Conservation (phyloP, 2,113 vertebrate species). For the Otocyon megalotis region DNA sequence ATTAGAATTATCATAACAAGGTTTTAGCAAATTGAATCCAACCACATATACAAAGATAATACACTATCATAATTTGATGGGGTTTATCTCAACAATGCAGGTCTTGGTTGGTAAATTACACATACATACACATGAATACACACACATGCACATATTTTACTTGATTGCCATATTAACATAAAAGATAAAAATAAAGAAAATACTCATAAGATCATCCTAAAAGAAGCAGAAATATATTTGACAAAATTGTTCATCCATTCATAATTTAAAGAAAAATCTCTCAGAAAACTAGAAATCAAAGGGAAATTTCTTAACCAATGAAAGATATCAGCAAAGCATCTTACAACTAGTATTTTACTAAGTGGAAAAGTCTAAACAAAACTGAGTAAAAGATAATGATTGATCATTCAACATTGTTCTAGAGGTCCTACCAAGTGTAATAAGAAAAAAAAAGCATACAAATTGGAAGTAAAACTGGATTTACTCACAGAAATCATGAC, state of each 20-base stretch:
- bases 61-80: not conserved
- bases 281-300: not conserved
- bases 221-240: not conserved
- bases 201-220: not conserved
- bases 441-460: not conserved
- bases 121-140: not conserved
- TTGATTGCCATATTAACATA: not conserved
- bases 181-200: not conserved
- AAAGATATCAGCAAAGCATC: not conserved
- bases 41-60: not conserved
- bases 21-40: not conserved
- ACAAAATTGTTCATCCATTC: not conserved
- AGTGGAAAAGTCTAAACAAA: not conserved
- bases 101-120: not conserved
- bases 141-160: not conserved
- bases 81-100: not conserved
- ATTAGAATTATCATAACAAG: not conserved
- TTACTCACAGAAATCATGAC: not conserved
- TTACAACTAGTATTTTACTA: not conserved
- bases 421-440: not conserved
- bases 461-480: not conserved
- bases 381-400: not conserved
- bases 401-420: not conserved
- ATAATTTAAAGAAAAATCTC: not conserved
- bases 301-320: not conserved